A percentile compares a stretch with the other conserved stretches of the same genome.
phyloP scores from a whole-genome alignment of 64 coral and sea anemone genomes.

The Dendrophyllia cribrosa region DNA sequence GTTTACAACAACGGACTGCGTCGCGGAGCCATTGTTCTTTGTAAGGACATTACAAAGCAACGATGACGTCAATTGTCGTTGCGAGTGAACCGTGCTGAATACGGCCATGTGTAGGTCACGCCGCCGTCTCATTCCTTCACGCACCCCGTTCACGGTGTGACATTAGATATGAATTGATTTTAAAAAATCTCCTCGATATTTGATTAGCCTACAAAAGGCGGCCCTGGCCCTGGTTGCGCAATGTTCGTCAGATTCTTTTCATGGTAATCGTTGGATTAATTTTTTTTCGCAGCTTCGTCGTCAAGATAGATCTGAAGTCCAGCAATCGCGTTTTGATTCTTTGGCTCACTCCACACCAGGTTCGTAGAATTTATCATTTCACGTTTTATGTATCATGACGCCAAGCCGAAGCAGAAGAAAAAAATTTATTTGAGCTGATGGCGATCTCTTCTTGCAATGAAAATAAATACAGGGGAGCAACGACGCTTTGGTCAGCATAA shows the following conservation, averaged over 20 bases:
- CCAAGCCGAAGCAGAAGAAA: neutral
- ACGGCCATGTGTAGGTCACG: conserved; percentile 25
- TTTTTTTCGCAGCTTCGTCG: neutral
- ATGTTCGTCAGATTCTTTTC: conserved; percentile 44
- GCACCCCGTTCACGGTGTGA: neutral
- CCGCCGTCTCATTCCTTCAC: conserved; percentile 42
- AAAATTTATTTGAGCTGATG: neutral
- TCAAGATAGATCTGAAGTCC: neutral
- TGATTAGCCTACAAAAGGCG: conserved; percentile 27
- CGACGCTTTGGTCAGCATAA: no score
- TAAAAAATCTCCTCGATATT: conserved; percentile 28
- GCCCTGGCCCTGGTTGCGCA: neutral
- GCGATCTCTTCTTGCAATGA: neutral
- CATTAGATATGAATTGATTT: conserved; percentile 27
- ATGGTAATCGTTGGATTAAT: conserved; percentile 28
- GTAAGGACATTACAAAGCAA: neutral
- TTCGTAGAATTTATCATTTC: neutral
- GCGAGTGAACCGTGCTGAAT: neutral
- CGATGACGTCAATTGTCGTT: conserved; percentile 27
- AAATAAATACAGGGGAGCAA: neutral
- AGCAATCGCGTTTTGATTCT: neutral
- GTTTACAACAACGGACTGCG: neutral
- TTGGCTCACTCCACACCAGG: neutral
- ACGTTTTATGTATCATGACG: neutral
- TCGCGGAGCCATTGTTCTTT: neutral